Evolutionary conservation across 2,113 vertebrate genomes (phyloP).

Genomic region (Pardalotus punctatus): DNA sequence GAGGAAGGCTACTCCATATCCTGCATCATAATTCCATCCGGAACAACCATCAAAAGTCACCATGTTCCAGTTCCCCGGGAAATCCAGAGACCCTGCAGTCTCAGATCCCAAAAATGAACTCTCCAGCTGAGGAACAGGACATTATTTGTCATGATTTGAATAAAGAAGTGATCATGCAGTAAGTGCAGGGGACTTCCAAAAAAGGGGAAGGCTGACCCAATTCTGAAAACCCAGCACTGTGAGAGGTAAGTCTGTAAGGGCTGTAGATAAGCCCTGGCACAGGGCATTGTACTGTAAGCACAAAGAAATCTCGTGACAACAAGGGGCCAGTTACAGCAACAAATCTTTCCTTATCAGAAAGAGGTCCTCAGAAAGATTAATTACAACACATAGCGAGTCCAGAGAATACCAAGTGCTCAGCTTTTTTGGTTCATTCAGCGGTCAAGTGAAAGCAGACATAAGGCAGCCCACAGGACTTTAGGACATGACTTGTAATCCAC

Average conservation of each 20-base stretch:
- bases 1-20: not conserved
- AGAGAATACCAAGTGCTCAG: not conserved
- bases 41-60: not conserved
- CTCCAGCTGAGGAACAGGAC: not conserved
- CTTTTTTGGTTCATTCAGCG: not conserved
- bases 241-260: not conserved
- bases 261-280: not conserved
- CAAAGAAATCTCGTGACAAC: not conserved
- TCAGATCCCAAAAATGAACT: not conserved
- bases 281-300: not conserved
- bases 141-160: not conserved
- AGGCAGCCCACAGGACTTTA: not conserved
- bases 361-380: conserved; percentile 4
- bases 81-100: not conserved
- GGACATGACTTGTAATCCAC: not conserved
- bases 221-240: not conserved
- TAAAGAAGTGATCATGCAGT: not conserved
- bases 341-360: conserved; percentile 15
- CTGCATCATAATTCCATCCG: not conserved
- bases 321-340: not conserved
- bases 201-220: not conserved
- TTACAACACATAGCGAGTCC: not conserved
- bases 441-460: not conserved
- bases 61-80: not conserved
- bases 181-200: not conserved